phyloP scores from a whole-genome alignment of 2,888 invertebrate genomes.

The Pteria penguin region DNA sequence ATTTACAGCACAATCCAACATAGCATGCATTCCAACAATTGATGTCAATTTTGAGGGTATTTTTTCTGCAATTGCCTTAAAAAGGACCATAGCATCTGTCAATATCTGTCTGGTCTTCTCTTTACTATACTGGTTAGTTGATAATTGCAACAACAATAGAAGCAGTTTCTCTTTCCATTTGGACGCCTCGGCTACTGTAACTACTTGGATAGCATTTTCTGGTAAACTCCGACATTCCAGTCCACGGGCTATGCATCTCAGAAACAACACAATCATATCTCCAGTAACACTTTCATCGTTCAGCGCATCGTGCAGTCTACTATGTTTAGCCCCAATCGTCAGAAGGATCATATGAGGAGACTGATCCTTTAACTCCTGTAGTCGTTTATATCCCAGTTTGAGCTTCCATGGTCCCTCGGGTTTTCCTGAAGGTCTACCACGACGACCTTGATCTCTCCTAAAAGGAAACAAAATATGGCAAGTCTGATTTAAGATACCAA shows the following conservation, averaged over 20 bases:
- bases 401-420: slow-evolving; percentile 29
- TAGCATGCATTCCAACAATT: slow-evolving; percentile 15
- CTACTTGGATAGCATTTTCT: neutral
- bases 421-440: neutral
- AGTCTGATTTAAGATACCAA: too few species aligned
- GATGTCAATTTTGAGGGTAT: slow-evolving; percentile 7
- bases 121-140: neutral
- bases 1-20: slow-evolving; percentile 1
- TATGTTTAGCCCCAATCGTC: neutral
- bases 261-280: slow-evolving; percentile 17
- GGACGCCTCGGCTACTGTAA: slow-evolving; percentile 7
- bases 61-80: neutral
- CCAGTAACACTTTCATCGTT: slow-evolving; percentile 6
- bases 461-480: too few species aligned
- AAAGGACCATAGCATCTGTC: slow-evolving; percentile 1
- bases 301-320: slow-evolving; percentile 24
- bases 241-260: slow-evolving; percentile 26
- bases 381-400: slow-evolving; percentile 15
- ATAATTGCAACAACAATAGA: neutral
- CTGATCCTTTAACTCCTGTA: slow-evolving; percentile 24
- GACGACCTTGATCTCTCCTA: neutral
- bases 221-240: slow-evolving; percentile 5
- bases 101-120: neutral
- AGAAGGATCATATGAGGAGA: slow-evolving; percentile 19
- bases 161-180: slow-evolving; percentile 1